Percentiles rank a stretch among this genome's conserved stretches.
phyloP scores from a whole-genome alignment of 2,113 vertebrate genomes.

The Mirza zaza region DNA sequence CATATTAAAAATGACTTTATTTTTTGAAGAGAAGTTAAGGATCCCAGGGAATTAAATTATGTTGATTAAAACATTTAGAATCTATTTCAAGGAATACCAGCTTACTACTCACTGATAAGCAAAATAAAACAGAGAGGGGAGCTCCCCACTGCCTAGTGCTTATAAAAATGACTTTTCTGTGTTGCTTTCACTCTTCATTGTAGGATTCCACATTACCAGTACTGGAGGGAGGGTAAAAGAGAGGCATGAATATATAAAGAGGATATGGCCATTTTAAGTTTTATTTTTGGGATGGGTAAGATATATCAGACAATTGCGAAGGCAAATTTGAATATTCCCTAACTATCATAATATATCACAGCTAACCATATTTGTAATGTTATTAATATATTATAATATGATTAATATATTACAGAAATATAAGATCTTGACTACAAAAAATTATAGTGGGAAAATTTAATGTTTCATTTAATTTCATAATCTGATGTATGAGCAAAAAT shows the following conservation, averaged over 20 bases:
- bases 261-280: neutral
- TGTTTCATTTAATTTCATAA: neutral
- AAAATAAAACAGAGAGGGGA: neutral
- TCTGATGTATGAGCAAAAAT: neutral
- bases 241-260: neutral
- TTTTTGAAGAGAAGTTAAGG: slow-evolving; percentile 48
- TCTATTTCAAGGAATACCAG: neutral
- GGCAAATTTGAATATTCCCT: neutral
- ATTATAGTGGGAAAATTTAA: neutral
- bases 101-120: neutral
- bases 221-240: neutral
- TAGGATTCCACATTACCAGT: neutral
- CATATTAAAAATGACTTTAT: slow-evolving; percentile 55
- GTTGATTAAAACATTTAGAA: slow-evolving; percentile 39
- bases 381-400: neutral
- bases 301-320: neutral
- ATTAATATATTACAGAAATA: neutral
- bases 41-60: slow-evolving; percentile 34
- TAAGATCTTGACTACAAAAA: neutral
- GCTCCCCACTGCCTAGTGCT: neutral
- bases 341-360: neutral
- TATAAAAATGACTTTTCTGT: neutral
- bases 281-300: neutral
- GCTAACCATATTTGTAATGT: neutral
- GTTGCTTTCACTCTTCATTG: neutral